These are phyloP conservation scores for Tribolium castaneum DNA, from an alignment of 1,140 invertebrate genomes.

Conservation along the genomic window DNA sequence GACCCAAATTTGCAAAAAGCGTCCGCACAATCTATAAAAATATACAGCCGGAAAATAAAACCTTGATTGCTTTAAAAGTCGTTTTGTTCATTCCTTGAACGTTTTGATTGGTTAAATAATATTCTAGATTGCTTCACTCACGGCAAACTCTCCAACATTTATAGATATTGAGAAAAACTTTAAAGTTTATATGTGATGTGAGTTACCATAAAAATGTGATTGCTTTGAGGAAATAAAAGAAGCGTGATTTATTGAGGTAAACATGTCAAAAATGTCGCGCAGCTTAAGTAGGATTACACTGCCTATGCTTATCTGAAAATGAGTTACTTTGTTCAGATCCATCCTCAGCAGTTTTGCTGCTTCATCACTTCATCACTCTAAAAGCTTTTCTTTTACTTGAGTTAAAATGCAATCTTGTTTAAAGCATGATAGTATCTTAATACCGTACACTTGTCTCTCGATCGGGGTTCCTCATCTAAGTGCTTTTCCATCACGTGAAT, in stretches of 20 bases:
- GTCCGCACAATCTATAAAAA: background rate
- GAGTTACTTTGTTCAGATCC: background rate
- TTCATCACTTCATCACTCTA: constrained; percentile 3
- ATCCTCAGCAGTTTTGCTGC: background rate
- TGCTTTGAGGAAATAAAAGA: background rate
- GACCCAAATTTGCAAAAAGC: constrained; percentile 1
- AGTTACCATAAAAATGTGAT: background rate
- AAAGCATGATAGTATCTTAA: constrained; percentile 24
- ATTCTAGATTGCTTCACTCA: background rate
- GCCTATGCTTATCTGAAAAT: background rate
- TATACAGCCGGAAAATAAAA: background rate
- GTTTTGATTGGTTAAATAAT: background rate
- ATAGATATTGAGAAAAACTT: background rate
- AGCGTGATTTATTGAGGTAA: background rate
- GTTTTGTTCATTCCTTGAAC: background rate
- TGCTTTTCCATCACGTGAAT: constrained; percentile 3
- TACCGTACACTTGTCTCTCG: constrained; percentile 14
- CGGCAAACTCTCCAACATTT: background rate
- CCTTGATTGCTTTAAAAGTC: background rate
- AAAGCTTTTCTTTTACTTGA: constrained; percentile 14
- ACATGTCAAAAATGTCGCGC: background rate
- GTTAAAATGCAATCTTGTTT: constrained; percentile 28
- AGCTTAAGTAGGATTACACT: background rate
- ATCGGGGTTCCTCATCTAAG: constrained; percentile 3
- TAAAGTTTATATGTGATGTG: background rate